phyloP scores from a whole-genome alignment of 2,113 vertebrate species.

The Hippotragus niger region DNA sequence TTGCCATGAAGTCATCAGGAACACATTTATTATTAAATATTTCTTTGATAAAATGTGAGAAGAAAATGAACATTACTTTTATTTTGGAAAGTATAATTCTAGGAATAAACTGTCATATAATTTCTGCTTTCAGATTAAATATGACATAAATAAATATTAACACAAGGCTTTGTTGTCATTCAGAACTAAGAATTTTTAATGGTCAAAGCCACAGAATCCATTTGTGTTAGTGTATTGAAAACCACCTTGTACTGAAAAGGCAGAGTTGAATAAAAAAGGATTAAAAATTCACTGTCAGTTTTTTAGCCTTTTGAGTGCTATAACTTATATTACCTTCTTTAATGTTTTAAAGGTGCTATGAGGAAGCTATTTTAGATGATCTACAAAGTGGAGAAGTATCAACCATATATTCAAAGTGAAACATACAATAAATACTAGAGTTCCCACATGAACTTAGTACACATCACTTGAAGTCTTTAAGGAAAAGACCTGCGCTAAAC shows the following conservation, averaged over 20 bases:
- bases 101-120: not conserved
- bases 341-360: not conserved
- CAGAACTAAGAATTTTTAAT: not conserved
- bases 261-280: not conserved
- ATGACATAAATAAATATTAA: not conserved
- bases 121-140: not conserved
- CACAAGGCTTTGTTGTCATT: not conserved
- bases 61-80: not conserved
- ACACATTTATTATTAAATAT: not conserved
- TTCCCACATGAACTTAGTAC: not conserved
- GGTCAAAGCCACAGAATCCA: not conserved
- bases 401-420: not conserved
- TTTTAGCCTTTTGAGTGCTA: not conserved
- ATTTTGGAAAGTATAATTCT: not conserved
- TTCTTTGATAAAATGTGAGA: not conserved
- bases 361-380: not conserved
- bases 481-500: not conserved
- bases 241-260: not conserved
- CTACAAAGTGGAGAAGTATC: not conserved
- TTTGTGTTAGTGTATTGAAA: not conserved
- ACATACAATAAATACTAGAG: not conserved
- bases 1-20: not conserved
- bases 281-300: not conserved
- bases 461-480: not conserved
- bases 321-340: not conserved